Conservation (phyloP, 2,888 invertebrate species). For the Microplitis manilae region DNA sequence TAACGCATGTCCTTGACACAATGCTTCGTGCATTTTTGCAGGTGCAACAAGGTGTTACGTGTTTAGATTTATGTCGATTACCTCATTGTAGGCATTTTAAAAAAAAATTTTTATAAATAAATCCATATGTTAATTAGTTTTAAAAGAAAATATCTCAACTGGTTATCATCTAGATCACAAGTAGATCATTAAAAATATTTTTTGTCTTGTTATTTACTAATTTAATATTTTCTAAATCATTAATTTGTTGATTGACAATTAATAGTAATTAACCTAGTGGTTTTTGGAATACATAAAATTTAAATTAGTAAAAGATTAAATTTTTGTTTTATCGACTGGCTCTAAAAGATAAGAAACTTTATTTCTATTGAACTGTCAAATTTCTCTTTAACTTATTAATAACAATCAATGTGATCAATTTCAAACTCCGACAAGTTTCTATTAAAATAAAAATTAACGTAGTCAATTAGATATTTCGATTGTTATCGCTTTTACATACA, state of each 20-base stretch:
- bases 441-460: background rate
- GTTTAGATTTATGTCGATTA: conserved; percentile 15
- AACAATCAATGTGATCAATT: too few species aligned
- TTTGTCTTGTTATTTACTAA: background rate
- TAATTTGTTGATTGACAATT: too few species aligned
- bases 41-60: conserved; percentile 25
- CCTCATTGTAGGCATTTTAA: conserved; percentile 8
- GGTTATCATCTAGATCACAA: background rate
- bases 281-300: too few species aligned
- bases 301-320: too few species aligned
- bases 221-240: too few species aligned
- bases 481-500: background rate
- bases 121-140: background rate
- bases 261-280: too few species aligned
- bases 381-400: too few species aligned
- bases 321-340: too few species aligned
- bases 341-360: too few species aligned
- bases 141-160: background rate
- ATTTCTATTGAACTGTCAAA: too few species aligned
- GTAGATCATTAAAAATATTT: conserved; percentile 5
- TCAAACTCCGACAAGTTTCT: too few species aligned
- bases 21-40: conserved; percentile 32
- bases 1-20: conserved; percentile 40
- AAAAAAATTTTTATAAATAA: conserved; percentile 10
- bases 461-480: background rate